Percentiles rank a stretch among this genome's conserved stretches.
Conservation (phyloP, 2,888 invertebrate species). For the Eristalis intricaria region DNA sequence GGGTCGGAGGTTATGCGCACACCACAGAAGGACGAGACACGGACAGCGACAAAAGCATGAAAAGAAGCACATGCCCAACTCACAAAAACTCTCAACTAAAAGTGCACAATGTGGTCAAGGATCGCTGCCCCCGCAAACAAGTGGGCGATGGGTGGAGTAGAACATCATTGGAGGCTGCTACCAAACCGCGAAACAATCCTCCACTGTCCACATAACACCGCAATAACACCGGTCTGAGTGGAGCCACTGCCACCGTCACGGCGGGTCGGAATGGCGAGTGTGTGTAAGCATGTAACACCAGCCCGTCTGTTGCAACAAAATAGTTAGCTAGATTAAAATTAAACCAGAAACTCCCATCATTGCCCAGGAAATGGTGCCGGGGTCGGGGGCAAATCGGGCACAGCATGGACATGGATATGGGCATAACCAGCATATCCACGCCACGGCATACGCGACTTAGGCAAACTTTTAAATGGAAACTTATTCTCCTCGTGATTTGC, state of each 20-base stretch:
- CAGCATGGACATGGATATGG: conserved; percentile 10
- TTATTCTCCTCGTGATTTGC: conserved; percentile 69
- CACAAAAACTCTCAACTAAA: conserved; percentile 43
- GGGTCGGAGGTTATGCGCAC: neutral
- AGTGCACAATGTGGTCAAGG: conserved; percentile 46
- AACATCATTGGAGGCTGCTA: conserved; percentile 69
- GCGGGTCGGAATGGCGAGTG: conserved; percentile 15
- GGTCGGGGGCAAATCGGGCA: neutral
- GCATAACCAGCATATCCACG: neutral
- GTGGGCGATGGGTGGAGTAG: conserved; percentile 15
- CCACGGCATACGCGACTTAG: conserved; percentile 67
- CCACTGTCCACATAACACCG: conserved; percentile 69
- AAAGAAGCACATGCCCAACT: conserved; percentile 11
- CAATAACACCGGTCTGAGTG: conserved; percentile 70
- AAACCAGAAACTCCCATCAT: conserved; percentile 65
- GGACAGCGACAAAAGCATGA: conserved; percentile 10
- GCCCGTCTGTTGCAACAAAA: conserved; percentile 45
- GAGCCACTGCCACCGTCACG: conserved; percentile 33
- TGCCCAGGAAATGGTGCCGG: conserved; percentile 32
- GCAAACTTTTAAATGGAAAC: conserved; percentile 71
- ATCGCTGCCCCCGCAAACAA: conserved; percentile 43
- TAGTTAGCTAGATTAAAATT: conserved; percentile 71
- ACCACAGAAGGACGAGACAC: conserved; percentile 11
- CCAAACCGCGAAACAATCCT: conserved; percentile 70
- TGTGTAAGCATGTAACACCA: conserved; percentile 54